Conservation (phyloP, 2,888 invertebrate genomes). For the Mythimna albipuncta region DNA sequence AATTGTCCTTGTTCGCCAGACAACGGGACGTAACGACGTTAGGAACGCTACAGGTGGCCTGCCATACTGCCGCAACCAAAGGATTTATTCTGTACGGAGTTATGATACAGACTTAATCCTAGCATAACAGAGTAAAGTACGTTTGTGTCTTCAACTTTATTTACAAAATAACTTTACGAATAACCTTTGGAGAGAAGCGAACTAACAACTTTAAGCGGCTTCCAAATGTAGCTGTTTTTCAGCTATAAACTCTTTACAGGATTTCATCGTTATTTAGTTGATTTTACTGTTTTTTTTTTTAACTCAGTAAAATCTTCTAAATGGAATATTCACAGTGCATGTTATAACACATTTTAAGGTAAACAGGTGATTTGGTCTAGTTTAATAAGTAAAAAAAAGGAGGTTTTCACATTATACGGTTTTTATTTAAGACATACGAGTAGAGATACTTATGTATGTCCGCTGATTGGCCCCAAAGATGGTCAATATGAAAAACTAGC, state of each 20-base stretch:
- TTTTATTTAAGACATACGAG: background rate
- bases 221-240: background rate
- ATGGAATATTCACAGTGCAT: slow-evolving; percentile 32
- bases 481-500: background rate
- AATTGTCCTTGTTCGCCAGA: slow-evolving; percentile 14
- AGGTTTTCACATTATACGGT: background rate
- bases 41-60: slow-evolving; percentile 47
- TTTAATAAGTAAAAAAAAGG: slow-evolving; percentile 11
- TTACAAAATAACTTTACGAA: slow-evolving; percentile 28
- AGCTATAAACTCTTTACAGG: slow-evolving; percentile 14
- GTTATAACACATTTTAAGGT: slow-evolving; percentile 22
- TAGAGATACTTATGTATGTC: background rate
- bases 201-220: slow-evolving; percentile 28
- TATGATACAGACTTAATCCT: slow-evolving; percentile 41
- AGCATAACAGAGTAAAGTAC: slow-evolving; percentile 45
- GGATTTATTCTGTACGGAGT: slow-evolving; percentile 44
- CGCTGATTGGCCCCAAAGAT: background rate
- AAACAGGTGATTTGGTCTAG: slow-evolving; percentile 7
- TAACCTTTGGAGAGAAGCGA: slow-evolving; percentile 15
- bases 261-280: slow-evolving; percentile 16
- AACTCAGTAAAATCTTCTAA: slow-evolving; percentile 35
- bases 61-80: slow-evolving; percentile 35
- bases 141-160: slow-evolving; percentile 42
- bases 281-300: slow-evolving; percentile 16
- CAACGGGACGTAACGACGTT: slow-evolving; percentile 22